A percentile compares a stretch with the other conserved stretches of the same genome.
Conservation (phyloP, 2,113 vertebrate genomes). For the Neodontobutis hainanensis region DNA sequence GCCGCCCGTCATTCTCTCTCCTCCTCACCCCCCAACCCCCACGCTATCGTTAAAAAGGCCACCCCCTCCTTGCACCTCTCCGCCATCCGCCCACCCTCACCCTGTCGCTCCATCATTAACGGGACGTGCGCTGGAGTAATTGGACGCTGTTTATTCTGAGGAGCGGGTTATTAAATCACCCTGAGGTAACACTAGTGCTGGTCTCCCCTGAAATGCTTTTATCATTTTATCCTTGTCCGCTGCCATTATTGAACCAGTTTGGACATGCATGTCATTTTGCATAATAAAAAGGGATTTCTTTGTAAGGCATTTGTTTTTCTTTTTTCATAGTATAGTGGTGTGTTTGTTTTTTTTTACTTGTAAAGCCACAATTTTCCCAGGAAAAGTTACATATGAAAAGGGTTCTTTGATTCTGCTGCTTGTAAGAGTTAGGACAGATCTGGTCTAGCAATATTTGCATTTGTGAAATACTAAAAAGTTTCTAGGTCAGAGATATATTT, state of each 20-base stretch:
- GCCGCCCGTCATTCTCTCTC: constrained; percentile 75
- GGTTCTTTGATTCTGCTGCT: too few species aligned
- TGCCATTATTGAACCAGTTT: constrained; percentile 57
- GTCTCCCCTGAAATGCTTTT: constrained; percentile 66
- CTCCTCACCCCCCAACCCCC: constrained; percentile 44
- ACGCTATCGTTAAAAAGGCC: constrained; percentile 76
- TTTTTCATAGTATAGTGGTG: constrained; percentile 15
- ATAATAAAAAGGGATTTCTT: constrained; percentile 35
- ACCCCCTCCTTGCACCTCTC: constrained; percentile 58
- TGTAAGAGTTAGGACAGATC: too few species aligned
- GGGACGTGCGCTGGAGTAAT: constrained; percentile 73
- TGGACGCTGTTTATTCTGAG: constrained; percentile 78
- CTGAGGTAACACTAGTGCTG: constrained; percentile 63
- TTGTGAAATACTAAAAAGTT: background rate
- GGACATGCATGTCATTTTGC: constrained; percentile 15
- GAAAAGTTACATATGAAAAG: too few species aligned
- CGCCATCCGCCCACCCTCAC: constrained; percentile 41
- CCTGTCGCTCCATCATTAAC: constrained; percentile 75
- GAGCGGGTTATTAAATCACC: constrained; percentile 79
- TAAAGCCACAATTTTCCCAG: too few species aligned
- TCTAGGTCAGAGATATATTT: too few species aligned
- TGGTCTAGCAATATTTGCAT: background rate
- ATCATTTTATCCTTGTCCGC: constrained; percentile 69
- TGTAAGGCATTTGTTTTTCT: constrained; percentile 46
- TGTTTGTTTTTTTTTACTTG: background rate